Conservation (phyloP, 64 coral and sea anemone genomes). For the Actinia equina region DNA sequence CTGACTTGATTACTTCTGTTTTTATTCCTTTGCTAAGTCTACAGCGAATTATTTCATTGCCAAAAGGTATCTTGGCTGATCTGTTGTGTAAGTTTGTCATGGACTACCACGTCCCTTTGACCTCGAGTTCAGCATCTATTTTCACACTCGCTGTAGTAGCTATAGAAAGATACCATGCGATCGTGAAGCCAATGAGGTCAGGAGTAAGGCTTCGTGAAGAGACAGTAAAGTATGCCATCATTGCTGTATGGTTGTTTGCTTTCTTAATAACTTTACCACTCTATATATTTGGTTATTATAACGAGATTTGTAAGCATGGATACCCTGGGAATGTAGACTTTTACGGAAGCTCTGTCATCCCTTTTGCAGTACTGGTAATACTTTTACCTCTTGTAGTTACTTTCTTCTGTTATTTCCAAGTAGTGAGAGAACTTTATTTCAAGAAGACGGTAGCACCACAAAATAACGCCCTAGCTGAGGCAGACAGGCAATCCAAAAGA, state of each 20-base stretch:
- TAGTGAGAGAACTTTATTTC: conserved; percentile 64
- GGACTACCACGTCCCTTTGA: conserved; percentile 6
- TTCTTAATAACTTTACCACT: conserved; percentile 8
- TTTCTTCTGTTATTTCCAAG: conserved; percentile 60
- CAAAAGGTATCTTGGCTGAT: not conserved
- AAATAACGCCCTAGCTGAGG: not conserved
- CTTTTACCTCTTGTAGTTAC: conserved; percentile 14
- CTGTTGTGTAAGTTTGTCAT: conserved; percentile 46
- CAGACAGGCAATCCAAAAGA: conserved; percentile 21
- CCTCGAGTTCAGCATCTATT: conserved; percentile 18
- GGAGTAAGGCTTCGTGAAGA: not conserved
- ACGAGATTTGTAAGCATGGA: conserved; percentile 12
- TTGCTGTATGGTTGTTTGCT: conserved; percentile 18
- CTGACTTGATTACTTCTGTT: conserved; percentile 38
- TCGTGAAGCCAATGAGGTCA: conserved; percentile 35
- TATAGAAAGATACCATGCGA: conserved; percentile 43
- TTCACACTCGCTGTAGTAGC: conserved; percentile 35
- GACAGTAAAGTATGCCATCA: conserved; percentile 4
- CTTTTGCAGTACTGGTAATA: not conserved
- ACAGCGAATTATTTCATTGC: not conserved
- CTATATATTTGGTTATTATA: conserved; percentile 33
- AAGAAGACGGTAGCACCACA: conserved; percentile 34
- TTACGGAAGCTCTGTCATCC: not conserved
- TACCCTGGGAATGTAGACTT: conserved; percentile 17
- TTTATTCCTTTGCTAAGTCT: conserved; percentile 8